Base-by-base conservation (phyloP, 2,113 vertebrate species). In the Condylura cristata region DNA sequence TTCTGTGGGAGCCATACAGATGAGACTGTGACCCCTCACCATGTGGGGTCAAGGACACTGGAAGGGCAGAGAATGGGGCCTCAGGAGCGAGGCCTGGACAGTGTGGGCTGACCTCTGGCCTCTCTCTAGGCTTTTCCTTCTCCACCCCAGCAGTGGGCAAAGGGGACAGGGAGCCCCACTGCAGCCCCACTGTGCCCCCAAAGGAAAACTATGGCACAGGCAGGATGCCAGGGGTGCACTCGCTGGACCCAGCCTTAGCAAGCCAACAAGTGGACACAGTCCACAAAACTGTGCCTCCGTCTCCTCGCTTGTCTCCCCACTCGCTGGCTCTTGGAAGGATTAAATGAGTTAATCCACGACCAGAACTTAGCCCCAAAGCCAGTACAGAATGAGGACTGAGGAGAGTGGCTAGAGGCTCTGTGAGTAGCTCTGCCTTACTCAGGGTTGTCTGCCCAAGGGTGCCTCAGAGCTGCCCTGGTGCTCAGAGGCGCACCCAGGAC, bases 21-120 rank as follows among this genome's bases (percentile, higher is more conserved):
- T 94, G 98, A 98, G 96, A 63, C 8, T 0, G 96, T 60, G 96
- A 96, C 97, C 98, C 91, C 96, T 92, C 61, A 30, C 89, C 8
- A 24, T 16, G 6, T 32, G 14, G 89, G 98, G 97, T 96, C 98
- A 95, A 97, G 98, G 98, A 89, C 58, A 0, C 83, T 2, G 71
- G 96, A 91, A 98, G 97, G 98, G 51, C 97, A 85, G 14, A 51
- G 9, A 1, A 39, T 30, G 39, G 84, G 84, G 61, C 34, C 68
- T 53, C 4, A 48, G 30, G 53, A 89, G 4, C 8, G 63, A 53
- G n/a, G 24, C 89, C 30, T 1, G 60, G 16, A 0, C 41, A 41
- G 34, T 1, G 3, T 8, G 46, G 14, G 17, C 46, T 56, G 17
- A 0, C 6, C 3, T 28, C 24, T 96, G 39, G 76, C 65, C 70